Evolutionary conservation across 1,140 invertebrate genomes (phyloP).

Genomic region (Drosophila tsacasi): DNA sequence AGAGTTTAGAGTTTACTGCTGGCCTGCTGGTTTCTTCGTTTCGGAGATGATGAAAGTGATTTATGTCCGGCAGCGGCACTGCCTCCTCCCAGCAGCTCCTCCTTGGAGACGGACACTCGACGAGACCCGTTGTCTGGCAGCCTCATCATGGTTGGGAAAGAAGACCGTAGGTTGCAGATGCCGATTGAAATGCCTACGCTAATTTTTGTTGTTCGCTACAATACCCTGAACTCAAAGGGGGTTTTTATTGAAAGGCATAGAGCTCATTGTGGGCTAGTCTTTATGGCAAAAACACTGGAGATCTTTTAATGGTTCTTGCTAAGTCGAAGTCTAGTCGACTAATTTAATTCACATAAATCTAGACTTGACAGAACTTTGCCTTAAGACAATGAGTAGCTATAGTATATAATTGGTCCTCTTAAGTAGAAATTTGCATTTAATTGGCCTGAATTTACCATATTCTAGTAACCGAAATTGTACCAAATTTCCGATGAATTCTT

Average conservation of each 20-base stretch:
- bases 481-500: background rate
- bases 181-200: conserved; percentile 12
- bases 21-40: conserved; percentile 13
- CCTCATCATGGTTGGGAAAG: conserved; percentile 26
- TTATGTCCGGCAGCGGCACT: conserved; percentile 58
- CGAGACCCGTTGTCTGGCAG: conserved; percentile 34
- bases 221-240: background rate
- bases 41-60: conserved; percentile 74
- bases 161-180: conserved; percentile 29
- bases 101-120: conserved; percentile 12
- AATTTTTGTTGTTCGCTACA: background rate
- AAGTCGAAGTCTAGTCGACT: background rate
- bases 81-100: conserved; percentile 17
- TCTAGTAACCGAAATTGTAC: no score
- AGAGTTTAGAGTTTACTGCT: conserved; percentile 57
- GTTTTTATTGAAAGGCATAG: background rate
- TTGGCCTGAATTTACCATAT: background rate
- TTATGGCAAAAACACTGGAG: background rate
- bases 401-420: background rate
- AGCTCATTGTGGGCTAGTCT: background rate
- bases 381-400: background rate
- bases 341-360: background rate
- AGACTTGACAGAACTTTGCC: background rate
- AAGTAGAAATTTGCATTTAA: background rate
- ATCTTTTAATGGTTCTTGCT: background rate